Base-by-base conservation (phyloP, 1,140 invertebrate species). In the Octopus sinensis region DNA sequence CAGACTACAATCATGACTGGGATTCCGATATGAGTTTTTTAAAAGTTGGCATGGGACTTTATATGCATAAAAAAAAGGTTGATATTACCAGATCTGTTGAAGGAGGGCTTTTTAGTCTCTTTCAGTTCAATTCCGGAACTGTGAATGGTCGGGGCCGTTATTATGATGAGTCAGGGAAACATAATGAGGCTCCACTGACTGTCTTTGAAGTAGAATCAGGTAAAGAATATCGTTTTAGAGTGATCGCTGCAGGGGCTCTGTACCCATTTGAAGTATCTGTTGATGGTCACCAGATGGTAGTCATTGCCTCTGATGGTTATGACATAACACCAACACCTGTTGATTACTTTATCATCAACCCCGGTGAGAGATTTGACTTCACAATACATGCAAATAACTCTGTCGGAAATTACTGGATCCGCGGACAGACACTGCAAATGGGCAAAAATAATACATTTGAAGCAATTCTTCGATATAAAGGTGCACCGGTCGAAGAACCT, bases 281-380 rank as follows among this genome's bases (percentile, higher is more conserved):
- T 6, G 96, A 97, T 83, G 75, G 82, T 53, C 85, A 87, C 80
- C 82, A 71, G 3, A 53, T 87, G 56, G 83, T 56, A 1, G 91
- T 96, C 4, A 94, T 97, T 68, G 93, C 94, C 54, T 94, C 93
- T 12, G 96, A 97, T 90, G 95, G 96, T 43, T 93, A 93, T 84
- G 94, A 96, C 82, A 89, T 97, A 79, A 91, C 94, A 86, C 94
- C 96, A 1, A 90, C 95, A 79, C 92, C 93, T 91, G 85, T 86
- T 4, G 86, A 88, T 43, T 85, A 82, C 1, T 82, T 88, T 53
- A 81, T 86, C 23, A 85, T 88, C 30, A 86, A 85, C 82, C 86
- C 87, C 0, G 96, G 96, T 0, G 96, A 97, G 88, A 90, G 96
- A 76, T 96, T 95, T 86, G 96, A 97, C 87, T 95, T 97, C 86